Evolutionary conservation across 2,888 invertebrate species (phyloP), one percentile per base, ranked within the genome.

Genomic region (Parochlus steinenii): DNA sequence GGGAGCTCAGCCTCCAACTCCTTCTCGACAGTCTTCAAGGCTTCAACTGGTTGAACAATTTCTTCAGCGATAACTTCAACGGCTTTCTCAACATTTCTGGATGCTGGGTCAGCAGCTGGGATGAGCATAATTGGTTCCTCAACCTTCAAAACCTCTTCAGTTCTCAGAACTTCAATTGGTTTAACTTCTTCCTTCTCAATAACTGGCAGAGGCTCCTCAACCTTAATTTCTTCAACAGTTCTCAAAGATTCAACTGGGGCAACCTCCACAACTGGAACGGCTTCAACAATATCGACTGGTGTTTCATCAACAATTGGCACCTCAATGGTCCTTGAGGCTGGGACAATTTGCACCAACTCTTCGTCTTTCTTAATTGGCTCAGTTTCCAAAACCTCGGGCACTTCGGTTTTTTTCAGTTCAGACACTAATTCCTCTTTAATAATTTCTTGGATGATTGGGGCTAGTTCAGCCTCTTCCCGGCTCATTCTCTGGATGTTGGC

Each of bases 401-500:
- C 17, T 28, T 23, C 28, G 19, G 29, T 36, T 24, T 30, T 29
- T 25, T 36, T 36, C 11, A 36, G 23, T 12, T 36, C 36, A 5
- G 36, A 29, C 10, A 30, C 17, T 4, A 36, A 15, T 23, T 36
- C 36, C 12, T 22, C 23, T 36, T 36, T 36, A 11, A 36, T 10
- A 19, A 36, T 36, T 17, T 36, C 36, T 23, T 36, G 24, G 15
- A 36, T 30, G 10, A 36, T 29, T 6, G 30, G n/a, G 7, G 34
- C 20, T 20, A 34, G 26, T 4, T 27, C 14, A 12, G 19, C 34
- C 28, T 16, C 34, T 5, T 34, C 16, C 17, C 29, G 27, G 31
- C 8, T 19, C 14, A 14, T 4, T 12, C 36, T 28, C 24, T 30
- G 30, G 18, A 36, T 24, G 24, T 14, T 29, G n/a, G 30, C 36